Conservation (phyloP, 2,113 vertebrate species). For the Penelope pileata region DNA sequence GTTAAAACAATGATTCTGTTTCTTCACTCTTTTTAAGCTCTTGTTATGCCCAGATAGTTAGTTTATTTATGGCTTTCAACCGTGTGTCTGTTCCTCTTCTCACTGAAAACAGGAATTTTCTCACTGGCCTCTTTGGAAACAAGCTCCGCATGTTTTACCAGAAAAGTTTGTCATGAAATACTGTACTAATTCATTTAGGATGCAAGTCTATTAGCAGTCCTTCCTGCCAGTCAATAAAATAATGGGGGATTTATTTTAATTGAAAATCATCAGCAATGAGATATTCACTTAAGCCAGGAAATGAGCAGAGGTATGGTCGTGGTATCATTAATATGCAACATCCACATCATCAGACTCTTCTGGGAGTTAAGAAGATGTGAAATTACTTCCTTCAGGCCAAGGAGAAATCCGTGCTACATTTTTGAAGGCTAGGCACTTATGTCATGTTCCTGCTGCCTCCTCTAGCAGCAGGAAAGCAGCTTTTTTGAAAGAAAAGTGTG, state of each 20-base stretch:
- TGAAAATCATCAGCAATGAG: neutral
- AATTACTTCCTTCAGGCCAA: neutral
- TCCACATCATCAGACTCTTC: neutral
- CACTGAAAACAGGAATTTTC: neutral
- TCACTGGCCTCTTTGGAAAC: neutral
- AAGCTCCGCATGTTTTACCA: neutral
- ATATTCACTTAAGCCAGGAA: neutral
- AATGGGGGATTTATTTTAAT: conserved; percentile 9
- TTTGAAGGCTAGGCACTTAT: neutral
- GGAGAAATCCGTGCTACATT: fast-evolving
- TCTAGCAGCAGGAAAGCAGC: too few relatives aligned
- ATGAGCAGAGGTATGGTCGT: neutral
- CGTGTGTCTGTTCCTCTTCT: neutral
- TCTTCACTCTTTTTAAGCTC: neutral
- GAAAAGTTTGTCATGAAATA: neutral
- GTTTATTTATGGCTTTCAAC: neutral
- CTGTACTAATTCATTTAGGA: neutral
- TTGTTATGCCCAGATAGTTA: neutral
- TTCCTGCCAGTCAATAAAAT: conserved; percentile 31
- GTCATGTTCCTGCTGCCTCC: neutral
- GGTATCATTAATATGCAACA: fast-evolving
- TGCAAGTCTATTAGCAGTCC: conserved; percentile 24
- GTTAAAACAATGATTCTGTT: neutral
- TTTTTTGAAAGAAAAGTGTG: neutral
- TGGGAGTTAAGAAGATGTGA: neutral